These are phyloP conservation scores for Lasius platythorax DNA, from an alignment of 2,888 invertebrate species.

Conservation along the genomic window DNA sequence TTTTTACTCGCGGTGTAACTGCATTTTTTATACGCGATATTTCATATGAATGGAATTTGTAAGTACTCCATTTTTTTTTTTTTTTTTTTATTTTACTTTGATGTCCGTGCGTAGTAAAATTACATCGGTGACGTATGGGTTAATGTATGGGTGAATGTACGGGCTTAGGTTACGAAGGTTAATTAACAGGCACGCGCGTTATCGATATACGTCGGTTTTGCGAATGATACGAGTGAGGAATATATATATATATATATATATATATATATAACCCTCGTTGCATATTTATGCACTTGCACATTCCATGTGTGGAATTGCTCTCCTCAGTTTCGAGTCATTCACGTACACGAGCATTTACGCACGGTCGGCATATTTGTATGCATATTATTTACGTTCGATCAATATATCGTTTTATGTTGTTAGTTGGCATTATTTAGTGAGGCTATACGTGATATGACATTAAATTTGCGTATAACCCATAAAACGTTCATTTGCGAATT, in stretches of 20 bases:
- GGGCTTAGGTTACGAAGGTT: neutral
- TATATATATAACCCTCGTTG: neutral
- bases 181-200: constrained; percentile 22
- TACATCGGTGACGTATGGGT: neutral
- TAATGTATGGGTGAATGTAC: constrained; percentile 1
- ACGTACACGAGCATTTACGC: neutral
- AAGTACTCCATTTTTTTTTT: neutral
- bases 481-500: constrained; percentile 55
- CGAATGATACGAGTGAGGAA: neutral
- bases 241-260: neutral
- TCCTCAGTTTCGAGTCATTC: constrained; percentile 15
- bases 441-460: constrained; percentile 44
- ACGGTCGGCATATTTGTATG: constrained; percentile 35
- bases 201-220: constrained; percentile 5
- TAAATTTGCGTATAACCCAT: constrained; percentile 55
- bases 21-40: neutral
- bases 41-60: constrained; percentile 26
- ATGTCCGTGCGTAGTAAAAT: neutral
- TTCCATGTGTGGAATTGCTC: neutral
- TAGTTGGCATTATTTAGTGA: constrained; percentile 46
- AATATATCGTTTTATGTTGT: constrained; percentile 62
- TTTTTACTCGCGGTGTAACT: neutral
- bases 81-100: constrained; percentile 1
- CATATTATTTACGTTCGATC: constrained; percentile 54
- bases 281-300: constrained; percentile 16